phyloP scores from a whole-genome alignment of 1,140 invertebrate genomes.

The Ceratosolen solmsi region DNA sequence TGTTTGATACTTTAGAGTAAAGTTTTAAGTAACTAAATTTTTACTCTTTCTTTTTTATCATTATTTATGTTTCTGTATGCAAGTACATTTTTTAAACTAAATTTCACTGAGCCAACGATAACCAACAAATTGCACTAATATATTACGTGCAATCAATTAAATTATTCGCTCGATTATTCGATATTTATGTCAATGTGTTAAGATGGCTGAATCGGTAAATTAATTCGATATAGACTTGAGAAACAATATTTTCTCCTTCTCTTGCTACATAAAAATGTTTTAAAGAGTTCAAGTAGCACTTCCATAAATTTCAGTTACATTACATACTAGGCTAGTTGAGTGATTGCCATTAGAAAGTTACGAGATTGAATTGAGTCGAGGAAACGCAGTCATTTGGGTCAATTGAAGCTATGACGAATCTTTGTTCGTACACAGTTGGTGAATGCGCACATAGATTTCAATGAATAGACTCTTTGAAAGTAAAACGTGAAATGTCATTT shows the following conservation, averaged over 20 bases:
- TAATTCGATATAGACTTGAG: no score
- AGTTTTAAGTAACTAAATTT: conserved; percentile 47
- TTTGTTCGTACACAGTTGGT: conserved; percentile 36
- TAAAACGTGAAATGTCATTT: conserved; percentile 46
- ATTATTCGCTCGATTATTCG: no score
- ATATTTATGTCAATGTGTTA: no score
- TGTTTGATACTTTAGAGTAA: conserved; percentile 28
- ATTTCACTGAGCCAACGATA: no score
- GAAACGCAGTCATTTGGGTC: conserved; percentile 51
- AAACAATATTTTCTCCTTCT: not conserved
- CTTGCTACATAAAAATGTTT: not conserved
- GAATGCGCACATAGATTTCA: conserved; percentile 12
- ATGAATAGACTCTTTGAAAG: conserved; percentile 44
- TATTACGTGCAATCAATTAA: no score
- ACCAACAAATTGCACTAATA: no score
- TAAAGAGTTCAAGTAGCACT: conserved; percentile 31
- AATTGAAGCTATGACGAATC: conserved; percentile 53
- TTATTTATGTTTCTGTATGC: no score
- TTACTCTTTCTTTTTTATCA: conserved; percentile 4
- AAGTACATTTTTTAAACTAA: no score
- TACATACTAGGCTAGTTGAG: conserved; percentile 25
- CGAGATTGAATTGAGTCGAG: conserved; percentile 51
- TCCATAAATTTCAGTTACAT: conserved; percentile 43
- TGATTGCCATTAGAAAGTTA: conserved; percentile 51
- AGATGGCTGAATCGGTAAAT: no score